Evolutionary conservation across 2,113 vertebrate species (phyloP).

Genomic region (Callipepla squamata): DNA sequence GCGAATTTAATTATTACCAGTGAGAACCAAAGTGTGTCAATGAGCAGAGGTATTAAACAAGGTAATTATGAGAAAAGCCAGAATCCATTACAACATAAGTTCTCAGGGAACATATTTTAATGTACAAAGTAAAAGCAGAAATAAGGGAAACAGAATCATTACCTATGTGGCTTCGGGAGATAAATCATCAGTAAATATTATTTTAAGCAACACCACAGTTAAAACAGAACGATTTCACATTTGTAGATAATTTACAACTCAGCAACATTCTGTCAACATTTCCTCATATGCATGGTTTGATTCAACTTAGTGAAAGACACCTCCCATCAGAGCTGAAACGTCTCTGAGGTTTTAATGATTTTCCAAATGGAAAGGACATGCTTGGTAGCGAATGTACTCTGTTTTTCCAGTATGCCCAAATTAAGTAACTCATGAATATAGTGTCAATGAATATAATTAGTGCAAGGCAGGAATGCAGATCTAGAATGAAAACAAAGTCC

Average conservation of each 20-base stretch:
- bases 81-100: background rate
- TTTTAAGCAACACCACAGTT: conserved; percentile 10
- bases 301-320: conserved; percentile 54
- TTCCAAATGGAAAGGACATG: conserved; percentile 19
- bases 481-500: conserved; percentile 23
- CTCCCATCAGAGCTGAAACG: conserved; percentile 18
- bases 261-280: conserved; percentile 39
- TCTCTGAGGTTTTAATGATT: conserved; percentile 40
- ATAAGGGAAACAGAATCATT: background rate
- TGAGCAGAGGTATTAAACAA: background rate
- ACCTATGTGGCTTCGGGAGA: conserved; percentile 3
- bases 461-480: conserved; percentile 19
- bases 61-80: background rate
- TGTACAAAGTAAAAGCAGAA: background rate
- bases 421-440: background rate
- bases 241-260: conserved; percentile 39
- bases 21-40: background rate
- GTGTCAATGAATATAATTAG: background rate
- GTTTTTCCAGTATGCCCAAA: background rate
- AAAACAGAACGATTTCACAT: background rate
- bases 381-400: background rate
- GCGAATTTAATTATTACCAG: background rate
- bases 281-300: conserved; percentile 30
- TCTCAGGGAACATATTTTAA: background rate
- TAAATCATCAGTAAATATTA: conserved; percentile 41